Evolutionary conservation across 2,113 vertebrate species (phyloP).

Genomic region (Hirundichthys speculiger): DNA sequence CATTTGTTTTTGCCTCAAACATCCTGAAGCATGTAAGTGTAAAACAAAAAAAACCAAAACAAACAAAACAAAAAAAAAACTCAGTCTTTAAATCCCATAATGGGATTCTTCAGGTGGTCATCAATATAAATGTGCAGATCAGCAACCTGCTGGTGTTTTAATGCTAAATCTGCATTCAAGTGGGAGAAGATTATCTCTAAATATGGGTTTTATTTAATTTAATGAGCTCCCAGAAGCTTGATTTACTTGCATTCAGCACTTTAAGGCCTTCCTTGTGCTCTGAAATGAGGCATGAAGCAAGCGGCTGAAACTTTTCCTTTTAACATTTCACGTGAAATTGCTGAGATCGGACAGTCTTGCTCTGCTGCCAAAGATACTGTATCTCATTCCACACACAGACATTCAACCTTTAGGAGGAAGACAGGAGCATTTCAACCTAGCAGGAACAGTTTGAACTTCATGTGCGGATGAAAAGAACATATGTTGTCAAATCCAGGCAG

Average conservation of each 20-base stretch:
- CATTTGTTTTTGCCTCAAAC: slow-evolving; percentile 9
- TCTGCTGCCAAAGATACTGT: slow-evolving; percentile 53
- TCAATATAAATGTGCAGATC: slow-evolving; percentile 1
- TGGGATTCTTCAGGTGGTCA: too few species aligned
- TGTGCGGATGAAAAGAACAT: slow-evolving; percentile 15
- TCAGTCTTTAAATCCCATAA: too few species aligned
- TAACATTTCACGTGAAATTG: slow-evolving; percentile 9
- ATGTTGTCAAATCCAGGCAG: slow-evolving; percentile 4
- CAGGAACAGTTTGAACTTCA: slow-evolving; percentile 15
- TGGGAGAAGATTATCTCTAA: slow-evolving; percentile 21
- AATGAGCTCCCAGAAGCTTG: slow-evolving; percentile 6
- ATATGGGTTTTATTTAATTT: slow-evolving; percentile 15
- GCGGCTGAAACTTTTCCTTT: not conserved
- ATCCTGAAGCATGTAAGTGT: not conserved
- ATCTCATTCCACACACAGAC: slow-evolving; percentile 42
- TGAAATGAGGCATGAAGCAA: slow-evolving; percentile 5
- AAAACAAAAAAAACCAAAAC: not conserved
- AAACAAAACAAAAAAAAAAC: not conserved
- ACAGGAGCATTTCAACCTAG: slow-evolving; percentile 24
- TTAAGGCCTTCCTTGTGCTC: not conserved
- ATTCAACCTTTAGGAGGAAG: slow-evolving; percentile 23
- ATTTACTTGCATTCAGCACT: slow-evolving; percentile 4
- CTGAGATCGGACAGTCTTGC: slow-evolving; percentile 40
- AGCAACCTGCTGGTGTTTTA: too few species aligned
- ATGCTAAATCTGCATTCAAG: not conserved